These are phyloP conservation scores for Antheraea yamamai DNA, from an alignment of 2,888 invertebrate species.

Conservation along the genomic window DNA sequence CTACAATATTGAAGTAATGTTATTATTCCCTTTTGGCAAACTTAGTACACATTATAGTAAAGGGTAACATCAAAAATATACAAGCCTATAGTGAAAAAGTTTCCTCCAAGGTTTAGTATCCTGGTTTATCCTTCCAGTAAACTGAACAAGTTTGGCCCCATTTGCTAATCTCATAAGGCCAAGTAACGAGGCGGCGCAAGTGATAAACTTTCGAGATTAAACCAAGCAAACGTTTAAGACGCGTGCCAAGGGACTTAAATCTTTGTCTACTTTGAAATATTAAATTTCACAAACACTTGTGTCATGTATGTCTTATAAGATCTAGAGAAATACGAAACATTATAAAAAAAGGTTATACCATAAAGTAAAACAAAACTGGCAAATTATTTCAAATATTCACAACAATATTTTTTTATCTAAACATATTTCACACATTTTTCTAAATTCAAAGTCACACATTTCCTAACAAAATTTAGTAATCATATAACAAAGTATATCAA, in stretches of 20 bases:
- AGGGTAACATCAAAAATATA: slow-evolving; percentile 31
- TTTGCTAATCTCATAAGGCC: slow-evolving; percentile 75
- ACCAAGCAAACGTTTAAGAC: slow-evolving; percentile 20
- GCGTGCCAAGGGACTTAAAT: slow-evolving; percentile 20
- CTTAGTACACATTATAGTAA: slow-evolving; percentile 36
- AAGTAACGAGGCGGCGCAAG: slow-evolving; percentile 61
- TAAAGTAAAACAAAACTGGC: not conserved
- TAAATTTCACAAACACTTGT: slow-evolving; percentile 4
- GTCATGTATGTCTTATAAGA: not conserved
- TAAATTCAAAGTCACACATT: not conserved
- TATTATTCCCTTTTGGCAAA: not conserved
- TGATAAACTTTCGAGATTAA: slow-evolving; percentile 56
- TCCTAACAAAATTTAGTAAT: not conserved
- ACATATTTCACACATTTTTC: not conserved
- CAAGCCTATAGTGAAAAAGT: slow-evolving; percentile 53
- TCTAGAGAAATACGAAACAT: not conserved
- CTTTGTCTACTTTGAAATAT: slow-evolving; percentile 13
- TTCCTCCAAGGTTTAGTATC: slow-evolving; percentile 54
- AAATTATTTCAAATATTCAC: not conserved
- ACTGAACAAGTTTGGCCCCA: slow-evolving; percentile 69
- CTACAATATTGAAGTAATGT: no score
- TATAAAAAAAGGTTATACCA: not conserved
- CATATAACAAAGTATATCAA: not conserved
- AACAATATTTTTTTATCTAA: not conserved
- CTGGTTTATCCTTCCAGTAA: slow-evolving; percentile 68